phyloP scores from a whole-genome alignment of 2,797 vertebrate species.

The Craterocephalus amniculus region DNA sequence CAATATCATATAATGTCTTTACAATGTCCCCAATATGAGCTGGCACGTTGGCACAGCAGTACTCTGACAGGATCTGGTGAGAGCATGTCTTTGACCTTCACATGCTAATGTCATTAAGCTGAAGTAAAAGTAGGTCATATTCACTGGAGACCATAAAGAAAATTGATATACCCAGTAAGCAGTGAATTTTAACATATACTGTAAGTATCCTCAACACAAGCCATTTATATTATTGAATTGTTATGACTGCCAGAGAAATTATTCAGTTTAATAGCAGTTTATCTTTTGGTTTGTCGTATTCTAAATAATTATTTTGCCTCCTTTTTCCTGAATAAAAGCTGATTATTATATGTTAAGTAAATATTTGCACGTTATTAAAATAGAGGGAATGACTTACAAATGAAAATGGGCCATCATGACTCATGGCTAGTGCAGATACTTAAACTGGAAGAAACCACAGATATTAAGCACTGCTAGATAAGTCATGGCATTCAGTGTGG shows the following conservation, averaged over 20 bases:
- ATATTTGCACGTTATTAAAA: neutral
- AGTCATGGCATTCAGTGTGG: neutral
- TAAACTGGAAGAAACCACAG: neutral
- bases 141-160: constrained; percentile 42
- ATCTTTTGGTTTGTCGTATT: neutral
- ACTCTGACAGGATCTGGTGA: constrained; percentile 59
- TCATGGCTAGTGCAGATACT: constrained; percentile 3
- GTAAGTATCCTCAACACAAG: constrained; percentile 2
- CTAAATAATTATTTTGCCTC: neutral
- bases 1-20: constrained; percentile 75
- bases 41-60: constrained; percentile 50
- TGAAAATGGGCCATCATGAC: constrained; percentile 11
- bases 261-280: constrained; percentile 8
- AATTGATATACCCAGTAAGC: constrained; percentile 31
- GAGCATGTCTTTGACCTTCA: constrained; percentile 58
- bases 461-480: neutral
- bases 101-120: constrained; percentile 69
- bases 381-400: neutral
- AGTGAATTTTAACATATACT: constrained; percentile 20
- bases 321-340: constrained; percentile 8
- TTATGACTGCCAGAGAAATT: constrained; percentile 1
- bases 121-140: constrained; percentile 69
- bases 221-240: neutral
- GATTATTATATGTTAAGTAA: neutral
- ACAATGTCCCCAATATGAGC: constrained; percentile 58